phyloP scores from a whole-genome alignment of 1,140 invertebrate genomes.

The Belonocnema kinseyi region DNA sequence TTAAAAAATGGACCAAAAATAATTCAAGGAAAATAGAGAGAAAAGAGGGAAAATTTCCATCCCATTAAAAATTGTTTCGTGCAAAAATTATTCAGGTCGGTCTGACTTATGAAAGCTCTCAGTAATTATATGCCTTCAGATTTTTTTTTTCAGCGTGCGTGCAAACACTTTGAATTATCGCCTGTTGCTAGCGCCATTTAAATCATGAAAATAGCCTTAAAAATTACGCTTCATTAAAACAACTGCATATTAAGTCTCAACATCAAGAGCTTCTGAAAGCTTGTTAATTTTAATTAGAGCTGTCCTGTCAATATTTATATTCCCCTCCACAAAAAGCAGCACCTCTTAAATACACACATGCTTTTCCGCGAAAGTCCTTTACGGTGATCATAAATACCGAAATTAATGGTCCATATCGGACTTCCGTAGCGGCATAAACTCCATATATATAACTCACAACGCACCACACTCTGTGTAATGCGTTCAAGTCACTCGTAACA shows the following conservation, averaged over 20 bases:
- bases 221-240: no score
- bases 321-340: conserved; percentile 2
- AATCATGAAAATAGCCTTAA: no score
- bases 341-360: conserved; percentile 24
- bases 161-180: conserved; percentile 2
- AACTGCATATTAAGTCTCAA: no score
- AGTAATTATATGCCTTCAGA: no score
- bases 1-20: no score
- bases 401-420: conserved; percentile 26
- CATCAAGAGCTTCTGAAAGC: not conserved
- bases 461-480: conserved; percentile 8
- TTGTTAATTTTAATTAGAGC: conserved; percentile 20
- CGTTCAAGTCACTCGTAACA: conserved; percentile 28
- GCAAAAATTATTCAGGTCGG: no score
- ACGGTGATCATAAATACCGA: conserved; percentile 8
- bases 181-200: no score
- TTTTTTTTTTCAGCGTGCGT: not conserved
- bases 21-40: no score
- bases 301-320: conserved; percentile 22
- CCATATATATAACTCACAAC: conserved; percentile 7
- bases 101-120: no score
- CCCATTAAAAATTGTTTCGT: no score
- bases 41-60: no score
- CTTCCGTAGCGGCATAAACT: conserved; percentile 4
- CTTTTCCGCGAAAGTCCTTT: conserved; percentile 7